Evolutionary conservation across 2,888 invertebrate species (phyloP).

Genomic region (Leptinotarsa haldemani): DNA sequence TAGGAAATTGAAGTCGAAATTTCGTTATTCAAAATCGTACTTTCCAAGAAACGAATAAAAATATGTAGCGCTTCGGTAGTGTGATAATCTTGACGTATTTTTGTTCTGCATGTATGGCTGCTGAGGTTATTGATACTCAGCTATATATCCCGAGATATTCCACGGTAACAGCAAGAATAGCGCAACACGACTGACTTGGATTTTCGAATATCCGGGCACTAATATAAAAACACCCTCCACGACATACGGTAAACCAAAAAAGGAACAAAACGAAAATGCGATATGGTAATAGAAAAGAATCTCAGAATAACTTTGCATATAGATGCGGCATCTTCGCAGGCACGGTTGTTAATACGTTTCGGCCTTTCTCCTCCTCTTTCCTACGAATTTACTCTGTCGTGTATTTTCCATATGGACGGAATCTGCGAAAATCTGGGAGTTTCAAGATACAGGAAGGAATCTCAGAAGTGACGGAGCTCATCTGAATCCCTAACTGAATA

Average conservation of each 20-base stretch:
- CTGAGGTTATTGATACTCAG: too few relatives aligned
- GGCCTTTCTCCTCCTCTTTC: not conserved
- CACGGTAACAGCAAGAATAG: not conserved
- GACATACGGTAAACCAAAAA: not conserved
- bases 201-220: not conserved
- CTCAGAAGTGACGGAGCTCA: not conserved
- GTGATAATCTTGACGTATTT: too few relatives aligned
- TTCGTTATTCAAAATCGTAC: too few relatives aligned
- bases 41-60: too few relatives aligned
- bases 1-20: too few relatives aligned
- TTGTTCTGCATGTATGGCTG: too few relatives aligned
- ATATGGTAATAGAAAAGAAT: slow-evolving; percentile 11
- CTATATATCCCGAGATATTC: too few relatives aligned
- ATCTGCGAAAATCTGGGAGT: not conserved
- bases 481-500: not conserved
- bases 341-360: not conserved
- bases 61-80: too few relatives aligned
- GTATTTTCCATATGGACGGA: not conserved
- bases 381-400: not conserved
- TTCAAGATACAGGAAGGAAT: not conserved
- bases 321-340: not conserved
- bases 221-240: not conserved
- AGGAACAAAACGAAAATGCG: not conserved
- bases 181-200: not conserved
- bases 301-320: slow-evolving; percentile 5